These are phyloP conservation scores for Drosophila insularis DNA, from an alignment of 1,140 invertebrate genomes.

Conservation along the genomic window DNA sequence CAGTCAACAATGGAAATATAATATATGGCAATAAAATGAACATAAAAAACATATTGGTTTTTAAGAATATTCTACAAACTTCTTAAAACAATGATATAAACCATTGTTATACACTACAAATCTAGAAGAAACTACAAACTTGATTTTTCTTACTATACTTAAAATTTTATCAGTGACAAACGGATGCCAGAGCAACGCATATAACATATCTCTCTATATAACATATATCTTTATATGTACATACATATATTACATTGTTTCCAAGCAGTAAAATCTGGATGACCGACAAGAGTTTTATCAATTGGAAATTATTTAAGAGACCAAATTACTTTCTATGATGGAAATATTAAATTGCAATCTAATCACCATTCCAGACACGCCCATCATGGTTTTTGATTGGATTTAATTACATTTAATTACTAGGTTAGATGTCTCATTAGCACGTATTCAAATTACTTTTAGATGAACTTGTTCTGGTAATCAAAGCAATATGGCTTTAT, in stretches of 20 bases:
- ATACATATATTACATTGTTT: not conserved
- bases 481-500: slow-evolving; percentile 12
- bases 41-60: too few relatives aligned
- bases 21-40: too few relatives aligned
- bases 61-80: not conserved
- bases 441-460: slow-evolving; percentile 45
- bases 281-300: not conserved
- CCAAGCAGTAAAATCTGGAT: slow-evolving; percentile 8
- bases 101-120: not conserved
- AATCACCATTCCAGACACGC: slow-evolving; percentile 9
- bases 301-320: not conserved
- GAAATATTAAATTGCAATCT: not conserved
- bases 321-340: slow-evolving; percentile 3
- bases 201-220: not conserved
- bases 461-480: slow-evolving; percentile 8
- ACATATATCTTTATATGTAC: too few relatives aligned
- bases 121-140: not conserved
- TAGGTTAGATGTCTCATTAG: slow-evolving; percentile 31
- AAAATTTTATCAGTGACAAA: slow-evolving; percentile 4
- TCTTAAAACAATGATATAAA: not conserved
- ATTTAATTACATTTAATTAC: slow-evolving; percentile 31
- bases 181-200: slow-evolving; percentile 12
- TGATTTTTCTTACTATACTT: not conserved
- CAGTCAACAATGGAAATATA: too few relatives aligned
- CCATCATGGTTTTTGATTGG: slow-evolving; percentile 6